phyloP scores from a whole-genome alignment of 1,140 invertebrate genomes.

The Drosophila suzukii region DNA sequence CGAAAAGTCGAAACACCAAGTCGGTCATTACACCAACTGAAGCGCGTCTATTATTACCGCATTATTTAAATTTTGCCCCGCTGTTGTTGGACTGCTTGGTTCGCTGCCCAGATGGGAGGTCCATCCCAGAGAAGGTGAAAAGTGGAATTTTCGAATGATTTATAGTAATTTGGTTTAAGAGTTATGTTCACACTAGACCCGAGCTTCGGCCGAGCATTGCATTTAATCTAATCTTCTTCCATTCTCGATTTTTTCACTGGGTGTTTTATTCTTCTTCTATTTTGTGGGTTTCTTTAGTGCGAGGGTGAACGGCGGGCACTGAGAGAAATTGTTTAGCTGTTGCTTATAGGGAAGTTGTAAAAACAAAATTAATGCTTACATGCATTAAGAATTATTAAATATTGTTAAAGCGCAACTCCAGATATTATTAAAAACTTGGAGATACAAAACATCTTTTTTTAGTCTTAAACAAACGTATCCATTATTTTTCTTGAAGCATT shows the following conservation, averaged over 20 bases:
- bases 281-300: not conserved
- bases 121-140: conserved; percentile 60
- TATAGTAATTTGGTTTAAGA: conserved; percentile 81
- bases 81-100: conserved; percentile 4
- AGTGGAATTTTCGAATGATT: conserved; percentile 81
- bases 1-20: conserved; percentile 19
- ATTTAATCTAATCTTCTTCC: conserved; percentile 73
- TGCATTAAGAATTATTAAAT: too few relatives aligned
- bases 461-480: too few relatives aligned
- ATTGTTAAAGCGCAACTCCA: too few relatives aligned
- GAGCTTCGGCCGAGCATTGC: conserved; percentile 50
- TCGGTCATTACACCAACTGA: conserved; percentile 76
- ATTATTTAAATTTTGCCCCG: conserved; percentile 72
- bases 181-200: conserved; percentile 78
- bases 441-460: too few relatives aligned
- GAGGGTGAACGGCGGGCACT: conserved; percentile 10
- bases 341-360: too few relatives aligned
- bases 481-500: too few relatives aligned
- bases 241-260: conserved; percentile 25
- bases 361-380: too few relatives aligned
- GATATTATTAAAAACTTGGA: too few relatives aligned
- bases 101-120: conserved; percentile 31
- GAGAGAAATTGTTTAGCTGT: not conserved
- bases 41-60: conserved; percentile 82
- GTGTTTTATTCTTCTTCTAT: not conserved